A percentile compares a stretch with the other conserved stretches of the same genome.
These are phyloP conservation scores for Bibio marci DNA, from an alignment of 2,888 invertebrate species.

Conservation along the genomic window DNA sequence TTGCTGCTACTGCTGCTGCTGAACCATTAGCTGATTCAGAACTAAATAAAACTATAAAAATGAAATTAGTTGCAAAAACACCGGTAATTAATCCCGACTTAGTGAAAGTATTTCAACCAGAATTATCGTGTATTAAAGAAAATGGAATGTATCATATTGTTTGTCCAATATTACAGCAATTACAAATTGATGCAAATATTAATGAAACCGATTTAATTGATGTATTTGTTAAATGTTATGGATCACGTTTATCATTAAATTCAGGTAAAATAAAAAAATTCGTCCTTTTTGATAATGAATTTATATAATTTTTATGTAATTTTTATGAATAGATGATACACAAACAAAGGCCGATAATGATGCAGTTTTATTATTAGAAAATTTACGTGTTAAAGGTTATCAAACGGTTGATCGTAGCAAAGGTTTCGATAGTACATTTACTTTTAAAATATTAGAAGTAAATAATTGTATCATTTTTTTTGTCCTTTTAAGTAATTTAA, in stretches of 20 bases:
- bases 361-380: conserved; percentile 39
- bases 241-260: conserved; percentile 31
- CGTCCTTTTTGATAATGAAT: not conserved
- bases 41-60: not conserved
- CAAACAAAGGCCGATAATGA: conserved; percentile 32
- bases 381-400: conserved; percentile 31
- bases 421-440: conserved; percentile 34
- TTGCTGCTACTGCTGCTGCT: not conserved
- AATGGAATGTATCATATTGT: conserved; percentile 34
- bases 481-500: not conserved
- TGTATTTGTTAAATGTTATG: conserved; percentile 35
- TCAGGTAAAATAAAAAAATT: conserved; percentile 15
- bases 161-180: conserved; percentile 29
- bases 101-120: conserved; percentile 36
- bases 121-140: conserved; percentile 39
- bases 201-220: conserved; percentile 27
- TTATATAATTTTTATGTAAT: not conserved
- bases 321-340: not conserved
- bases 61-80: conserved; percentile 37
- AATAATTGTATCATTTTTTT: not conserved
- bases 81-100: conserved; percentile 36
- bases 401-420: conserved; percentile 31
- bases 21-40: not conserved
- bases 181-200: conserved; percentile 33
- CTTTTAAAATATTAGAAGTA: conserved; percentile 10